Evolutionary conservation across 2,888 invertebrate species (phyloP).

Genomic region (Monopis laevigella): DNA sequence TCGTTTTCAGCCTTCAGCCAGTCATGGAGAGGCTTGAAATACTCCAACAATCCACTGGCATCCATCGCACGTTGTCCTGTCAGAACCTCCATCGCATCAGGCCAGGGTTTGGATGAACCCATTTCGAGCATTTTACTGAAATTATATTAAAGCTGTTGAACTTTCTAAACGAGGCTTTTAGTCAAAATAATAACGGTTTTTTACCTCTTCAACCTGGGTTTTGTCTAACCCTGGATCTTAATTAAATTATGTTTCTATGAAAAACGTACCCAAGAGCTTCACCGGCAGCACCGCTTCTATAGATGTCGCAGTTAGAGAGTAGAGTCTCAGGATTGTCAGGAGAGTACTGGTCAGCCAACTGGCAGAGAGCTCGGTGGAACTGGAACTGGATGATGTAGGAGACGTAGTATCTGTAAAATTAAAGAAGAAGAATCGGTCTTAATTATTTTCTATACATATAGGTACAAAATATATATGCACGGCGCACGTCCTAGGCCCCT

Average conservation of each 20-base stretch:
- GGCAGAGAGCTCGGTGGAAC: slow-evolving; percentile 80
- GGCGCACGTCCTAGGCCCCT: too few species aligned
- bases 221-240: too few species aligned
- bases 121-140: slow-evolving; percentile 70
- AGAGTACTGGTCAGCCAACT: slow-evolving; percentile 74
- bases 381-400: slow-evolving; percentile 87
- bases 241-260: too few species aligned
- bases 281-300: slow-evolving; percentile 75
- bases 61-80: slow-evolving; percentile 77
- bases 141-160: slow-evolving; percentile 16
- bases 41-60: slow-evolving; percentile 74
- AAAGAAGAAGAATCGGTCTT: too few species aligned
- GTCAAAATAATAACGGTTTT: too few species aligned
- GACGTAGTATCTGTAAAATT: slow-evolving; percentile 73
- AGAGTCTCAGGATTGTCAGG: slow-evolving; percentile 68
- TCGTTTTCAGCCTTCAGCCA: slow-evolving; percentile 75
- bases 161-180: too few species aligned
- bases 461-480: too few species aligned
- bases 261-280: slow-evolving; percentile 61
- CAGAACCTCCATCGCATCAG: slow-evolving; percentile 77
- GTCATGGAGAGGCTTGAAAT: slow-evolving; percentile 74
- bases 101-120: slow-evolving; percentile 76
- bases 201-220: too few species aligned
- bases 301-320: slow-evolving; percentile 82
- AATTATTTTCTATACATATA: too few species aligned